Percentiles rank a stretch among this genome's conserved stretches.
Conservation (phyloP, 2,888 invertebrate genomes). For the Hyposoter dolosus region DNA sequence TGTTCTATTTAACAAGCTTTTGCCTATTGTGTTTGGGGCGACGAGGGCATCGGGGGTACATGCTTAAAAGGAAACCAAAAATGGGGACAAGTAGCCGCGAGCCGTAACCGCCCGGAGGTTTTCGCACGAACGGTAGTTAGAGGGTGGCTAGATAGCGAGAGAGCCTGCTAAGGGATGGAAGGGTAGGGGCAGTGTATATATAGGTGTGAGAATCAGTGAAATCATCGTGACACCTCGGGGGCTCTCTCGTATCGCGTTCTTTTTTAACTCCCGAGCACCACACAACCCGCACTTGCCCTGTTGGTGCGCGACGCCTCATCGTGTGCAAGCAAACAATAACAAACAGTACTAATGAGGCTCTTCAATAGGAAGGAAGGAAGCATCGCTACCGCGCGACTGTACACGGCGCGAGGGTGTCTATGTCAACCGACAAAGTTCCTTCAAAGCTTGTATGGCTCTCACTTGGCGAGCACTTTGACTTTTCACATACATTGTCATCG, state of each 20-base stretch:
- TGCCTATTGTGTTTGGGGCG: constrained; percentile 78
- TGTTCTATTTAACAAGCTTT: constrained; percentile 84
- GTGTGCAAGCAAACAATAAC: constrained; percentile 84
- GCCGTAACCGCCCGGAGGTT: constrained; percentile 72
- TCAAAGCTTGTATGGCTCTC: constrained; percentile 59
- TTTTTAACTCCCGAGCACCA: constrained; percentile 74
- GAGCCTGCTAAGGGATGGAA: constrained; percentile 66
- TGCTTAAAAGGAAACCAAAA: constrained; percentile 85
- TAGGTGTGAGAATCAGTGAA: constrained; percentile 83
- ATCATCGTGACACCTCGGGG: constrained; percentile 84
- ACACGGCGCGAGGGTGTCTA: constrained; percentile 41
- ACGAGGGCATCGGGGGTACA: constrained; percentile 73
- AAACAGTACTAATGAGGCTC: constrained; percentile 85
- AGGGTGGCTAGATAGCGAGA: constrained; percentile 59
- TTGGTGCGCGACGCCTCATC: constrained; percentile 69
- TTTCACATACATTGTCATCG: constrained; percentile 60
- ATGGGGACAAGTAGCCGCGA: constrained; percentile 83
- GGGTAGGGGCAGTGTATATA: constrained; percentile 34
- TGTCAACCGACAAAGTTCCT: constrained; percentile 58
- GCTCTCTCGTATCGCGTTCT: constrained; percentile 81
- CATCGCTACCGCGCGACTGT: constrained; percentile 55
- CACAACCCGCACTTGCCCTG: constrained; percentile 42
- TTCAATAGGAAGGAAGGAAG: constrained; percentile 78
- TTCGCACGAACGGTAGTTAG: constrained; percentile 60
- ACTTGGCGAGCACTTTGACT: constrained; percentile 62